Percentiles rank a stretch among this genome's conserved stretches.
These are phyloP conservation scores for Drosophila engyochracea DNA, from an alignment of 2,888 invertebrate species.

Conservation along the genomic window DNA sequence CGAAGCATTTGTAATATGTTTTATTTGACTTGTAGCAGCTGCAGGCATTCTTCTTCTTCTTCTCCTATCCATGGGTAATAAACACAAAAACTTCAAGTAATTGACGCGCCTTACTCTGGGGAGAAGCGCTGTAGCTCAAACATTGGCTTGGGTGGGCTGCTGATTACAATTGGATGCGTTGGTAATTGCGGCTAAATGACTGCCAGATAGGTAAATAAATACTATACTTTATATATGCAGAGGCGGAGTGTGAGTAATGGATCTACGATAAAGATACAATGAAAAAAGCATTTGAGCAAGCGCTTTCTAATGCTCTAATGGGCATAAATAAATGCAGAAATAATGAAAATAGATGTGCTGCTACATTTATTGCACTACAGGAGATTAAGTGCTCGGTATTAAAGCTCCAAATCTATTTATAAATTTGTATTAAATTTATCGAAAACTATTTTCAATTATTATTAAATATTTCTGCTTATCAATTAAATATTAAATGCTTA, in stretches of 20 bases:
- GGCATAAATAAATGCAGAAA: neutral
- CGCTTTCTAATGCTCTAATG: conserved; percentile 1
- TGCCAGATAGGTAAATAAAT: conserved; percentile 65
- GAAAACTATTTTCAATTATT: neutral
- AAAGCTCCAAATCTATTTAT: neutral
- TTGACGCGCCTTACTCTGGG: conserved; percentile 67
- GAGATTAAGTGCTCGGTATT: neutral
- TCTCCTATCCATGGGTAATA: conserved; percentile 47
- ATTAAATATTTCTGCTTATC: neutral
- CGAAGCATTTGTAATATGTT: conserved; percentile 76
- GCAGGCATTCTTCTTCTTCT: conserved; percentile 45
- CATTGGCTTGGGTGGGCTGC: conserved; percentile 1
- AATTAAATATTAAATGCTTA: no score
- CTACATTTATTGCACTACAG: neutral
- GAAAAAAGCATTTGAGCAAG: conserved; percentile 11
- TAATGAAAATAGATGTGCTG: neutral
- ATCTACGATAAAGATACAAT: conserved; percentile 29
- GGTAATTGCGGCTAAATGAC: conserved; percentile 64
- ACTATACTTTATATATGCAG: conserved; percentile 6
- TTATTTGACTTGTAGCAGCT: conserved; percentile 75
- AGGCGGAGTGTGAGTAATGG: conserved; percentile 44
- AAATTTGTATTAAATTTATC: neutral
- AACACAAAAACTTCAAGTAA: conserved; percentile 70
- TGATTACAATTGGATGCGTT: conserved; percentile 72
- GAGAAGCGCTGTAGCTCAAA: conserved; percentile 7